Evolutionary conservation across 2,888 invertebrate genomes (phyloP).

Genomic region (Sinhomidia bicolor): DNA sequence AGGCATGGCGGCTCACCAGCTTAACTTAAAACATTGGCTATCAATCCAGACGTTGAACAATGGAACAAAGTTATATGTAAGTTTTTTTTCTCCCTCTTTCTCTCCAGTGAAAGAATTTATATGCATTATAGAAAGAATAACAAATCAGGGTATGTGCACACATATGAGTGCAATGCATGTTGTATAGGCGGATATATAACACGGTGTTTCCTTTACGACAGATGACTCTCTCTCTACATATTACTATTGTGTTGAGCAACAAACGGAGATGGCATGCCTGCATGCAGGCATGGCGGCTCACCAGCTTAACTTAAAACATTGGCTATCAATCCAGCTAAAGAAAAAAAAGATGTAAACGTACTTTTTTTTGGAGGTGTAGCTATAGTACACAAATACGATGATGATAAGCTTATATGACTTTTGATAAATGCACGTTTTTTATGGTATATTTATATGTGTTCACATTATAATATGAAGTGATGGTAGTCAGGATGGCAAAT

Average conservation of each 20-base stretch:
- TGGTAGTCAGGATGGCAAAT: background rate
- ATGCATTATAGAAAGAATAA: background rate
- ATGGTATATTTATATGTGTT: background rate
- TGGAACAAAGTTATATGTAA: no score
- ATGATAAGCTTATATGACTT: no score
- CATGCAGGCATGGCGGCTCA: background rate
- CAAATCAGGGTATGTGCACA: no score
- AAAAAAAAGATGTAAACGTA: background rate
- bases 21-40: slow-evolving; percentile 8
- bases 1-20: background rate
- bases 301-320: slow-evolving; percentile 8
- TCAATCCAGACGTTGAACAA: background rate
- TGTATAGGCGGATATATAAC: no score
- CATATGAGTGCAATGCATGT: no score
- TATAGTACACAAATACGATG: no score
- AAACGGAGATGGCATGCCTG: background rate
- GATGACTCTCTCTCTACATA: no score
- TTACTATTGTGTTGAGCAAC: background rate
- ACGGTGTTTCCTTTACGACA: no score
- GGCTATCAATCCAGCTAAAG: slow-evolving; percentile 12
- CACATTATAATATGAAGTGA: background rate
- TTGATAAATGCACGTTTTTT: no score
- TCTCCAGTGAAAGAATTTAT: background rate
- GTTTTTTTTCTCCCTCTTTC: no score
- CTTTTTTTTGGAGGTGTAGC: background rate